Evolutionary conservation across 30 jellyfish, hydroid and myxozoan genomes (phyloP).

Genomic region (Aurelia sp.): DNA sequence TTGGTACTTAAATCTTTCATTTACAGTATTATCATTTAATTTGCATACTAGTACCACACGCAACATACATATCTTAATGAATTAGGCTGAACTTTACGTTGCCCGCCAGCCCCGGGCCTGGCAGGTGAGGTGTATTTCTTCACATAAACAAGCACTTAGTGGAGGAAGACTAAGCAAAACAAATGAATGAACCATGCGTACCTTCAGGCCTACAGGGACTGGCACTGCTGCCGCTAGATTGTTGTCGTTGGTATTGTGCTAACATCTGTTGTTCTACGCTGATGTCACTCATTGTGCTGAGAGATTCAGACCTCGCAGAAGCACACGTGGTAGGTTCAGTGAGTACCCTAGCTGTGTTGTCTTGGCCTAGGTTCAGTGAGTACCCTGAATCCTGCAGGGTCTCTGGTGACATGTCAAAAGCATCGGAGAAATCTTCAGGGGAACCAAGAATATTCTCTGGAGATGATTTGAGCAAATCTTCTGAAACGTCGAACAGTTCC

Average conservation of each 20-base stretch:
- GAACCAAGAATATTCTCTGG: constrained; percentile 80
- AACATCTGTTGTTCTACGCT: constrained; percentile 62
- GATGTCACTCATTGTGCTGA: constrained; percentile 78
- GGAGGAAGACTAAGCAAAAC: too few species aligned
- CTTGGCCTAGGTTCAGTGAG: constrained; percentile 38
- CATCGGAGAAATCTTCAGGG: constrained; percentile 70
- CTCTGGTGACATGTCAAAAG: constrained; percentile 49
- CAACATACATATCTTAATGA: too few species aligned
- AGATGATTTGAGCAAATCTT: constrained; percentile 69
- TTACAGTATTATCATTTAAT: too few species aligned
- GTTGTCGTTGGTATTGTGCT: constrained; percentile 71
- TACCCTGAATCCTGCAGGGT: constrained; percentile 53
- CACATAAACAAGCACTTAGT: too few species aligned
- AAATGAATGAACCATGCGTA: constrained; percentile 7
- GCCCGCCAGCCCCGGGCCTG: too few species aligned
- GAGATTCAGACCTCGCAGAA: constrained; percentile 78
- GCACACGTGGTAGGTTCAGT: constrained; percentile 78
- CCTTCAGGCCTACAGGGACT: constrained; percentile 62
- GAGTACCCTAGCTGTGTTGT: neutral
- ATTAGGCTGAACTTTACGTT: too few species aligned
- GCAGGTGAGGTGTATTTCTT: too few species aligned
- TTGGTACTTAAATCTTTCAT: too few species aligned
- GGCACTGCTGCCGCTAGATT: constrained; percentile 65
- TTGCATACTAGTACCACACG: too few species aligned
- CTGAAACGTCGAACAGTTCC: constrained; percentile 72